Evolutionary conservation across 2,888 invertebrate genomes (phyloP), one percentile per base, ranked within the genome.

Genomic region (Tenthredo notha): DNA sequence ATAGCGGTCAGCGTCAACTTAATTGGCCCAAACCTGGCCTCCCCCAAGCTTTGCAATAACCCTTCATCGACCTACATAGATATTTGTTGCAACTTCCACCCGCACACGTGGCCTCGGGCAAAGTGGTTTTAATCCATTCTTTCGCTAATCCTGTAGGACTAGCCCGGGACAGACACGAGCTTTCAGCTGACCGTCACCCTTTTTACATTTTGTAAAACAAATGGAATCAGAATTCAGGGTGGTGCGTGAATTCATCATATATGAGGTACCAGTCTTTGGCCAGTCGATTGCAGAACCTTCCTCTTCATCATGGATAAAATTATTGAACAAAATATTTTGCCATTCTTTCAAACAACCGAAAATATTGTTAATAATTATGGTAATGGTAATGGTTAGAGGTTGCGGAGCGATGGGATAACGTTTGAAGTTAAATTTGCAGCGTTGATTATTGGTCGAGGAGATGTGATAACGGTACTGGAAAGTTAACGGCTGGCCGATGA

Each of bases 1-100:
- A 91, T 91, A 91, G 91, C 91, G 88, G 88, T 88, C 87, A 85
- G 88, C 88, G 90, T 89, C 88, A 91, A 90, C 89, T 91, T 91
- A 91, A 91, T 91, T 90, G 90, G 89, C 90, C 88, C 67, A 82
- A 86, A 74, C 43, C 83, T 86, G 88, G 85, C 89, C 87, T 89
- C 88, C 90, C 88, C 88, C 88, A 85, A 86, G 87, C 87, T 40
- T 21, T 18, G 40, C 83, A 67, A 65, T 83, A 74, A 72, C 84
- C 74, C 58, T 74, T 54, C 25, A 61, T 40, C 74, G 84, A 84
- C 74, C 84, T 25, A 74, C 33, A 74, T 54, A n/a, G 54, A 54
- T 84, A 61, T 18, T 70, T 33, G 70, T 80, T 40, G 77, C 50
- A 47, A 77, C 77, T 67, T 67, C 33, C 33, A 67, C 67, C 67